Percentiles rank a stretch among this genome's conserved stretches.
phyloP scores from a whole-genome alignment of 1,140 invertebrate species.

The Vanessa atalanta region DNA sequence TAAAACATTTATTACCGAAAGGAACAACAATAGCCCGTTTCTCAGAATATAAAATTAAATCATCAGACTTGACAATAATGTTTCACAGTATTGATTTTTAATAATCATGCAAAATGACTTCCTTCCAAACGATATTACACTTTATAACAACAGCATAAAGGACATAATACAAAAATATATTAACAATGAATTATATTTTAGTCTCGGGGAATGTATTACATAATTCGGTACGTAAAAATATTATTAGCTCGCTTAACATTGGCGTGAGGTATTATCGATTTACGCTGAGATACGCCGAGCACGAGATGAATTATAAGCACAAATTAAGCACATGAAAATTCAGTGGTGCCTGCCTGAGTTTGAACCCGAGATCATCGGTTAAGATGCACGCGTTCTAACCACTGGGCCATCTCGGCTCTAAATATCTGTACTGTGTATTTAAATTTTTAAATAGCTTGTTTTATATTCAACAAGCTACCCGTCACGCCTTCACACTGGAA shows the following conservation, averaged over 20 bases:
- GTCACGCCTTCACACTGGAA: too few species aligned
- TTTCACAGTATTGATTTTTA: conserved; percentile 38
- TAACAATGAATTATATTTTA: conserved; percentile 20
- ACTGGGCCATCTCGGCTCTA: too few species aligned
- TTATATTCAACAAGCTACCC: too few species aligned
- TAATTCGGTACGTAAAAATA: conserved; percentile 28
- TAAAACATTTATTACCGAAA: conserved; percentile 42
- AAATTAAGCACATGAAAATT: too few species aligned
- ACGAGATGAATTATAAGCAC: too few species aligned
- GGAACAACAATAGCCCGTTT: conserved; percentile 39
- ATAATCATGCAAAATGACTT: conserved; percentile 31
- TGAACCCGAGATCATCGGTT: too few species aligned
- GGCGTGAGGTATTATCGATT: not conserved
- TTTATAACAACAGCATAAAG: conserved; percentile 21
- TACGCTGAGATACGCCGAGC: too few species aligned
- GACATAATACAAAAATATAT: conserved; percentile 12
- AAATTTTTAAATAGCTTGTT: too few species aligned
- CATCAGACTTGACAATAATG: conserved; percentile 36
- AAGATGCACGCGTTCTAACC: too few species aligned
- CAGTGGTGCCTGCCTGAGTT: too few species aligned
- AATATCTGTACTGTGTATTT: too few species aligned
- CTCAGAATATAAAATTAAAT: conserved; percentile 42
- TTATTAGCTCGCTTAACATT: conserved; percentile 15
- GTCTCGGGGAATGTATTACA: conserved; percentile 32
- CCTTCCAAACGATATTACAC: conserved; percentile 17